phyloP scores from a whole-genome alignment of 2,113 vertebrate genomes.

The Tachycineta bicolor region DNA sequence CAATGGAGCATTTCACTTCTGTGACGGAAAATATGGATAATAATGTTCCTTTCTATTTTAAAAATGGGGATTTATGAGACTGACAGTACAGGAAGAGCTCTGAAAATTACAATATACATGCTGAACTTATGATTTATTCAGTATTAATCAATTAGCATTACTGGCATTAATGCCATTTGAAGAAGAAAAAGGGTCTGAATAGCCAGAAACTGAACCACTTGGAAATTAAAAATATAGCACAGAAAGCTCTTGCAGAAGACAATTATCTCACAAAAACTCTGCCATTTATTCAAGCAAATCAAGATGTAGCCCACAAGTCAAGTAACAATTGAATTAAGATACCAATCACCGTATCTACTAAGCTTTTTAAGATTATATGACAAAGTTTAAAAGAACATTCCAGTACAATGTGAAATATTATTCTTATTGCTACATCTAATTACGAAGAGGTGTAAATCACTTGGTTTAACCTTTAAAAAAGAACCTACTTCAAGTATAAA shows the following conservation, averaged over 20 bases:
- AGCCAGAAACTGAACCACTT: not conserved
- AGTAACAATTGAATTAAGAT: slow-evolving; percentile 53
- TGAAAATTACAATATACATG: not conserved
- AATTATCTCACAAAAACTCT: not conserved
- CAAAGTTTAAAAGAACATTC: slow-evolving; percentile 31
- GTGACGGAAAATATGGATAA: not conserved
- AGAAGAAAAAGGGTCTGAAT: not conserved
- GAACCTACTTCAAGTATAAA: not conserved
- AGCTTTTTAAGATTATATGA: slow-evolving; percentile 32
- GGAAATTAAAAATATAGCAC: slow-evolving; percentile 45
- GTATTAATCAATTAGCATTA: not conserved
- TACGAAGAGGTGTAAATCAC: slow-evolving; percentile 23
- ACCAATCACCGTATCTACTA: slow-evolving; percentile 34
- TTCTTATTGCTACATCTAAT: slow-evolving; percentile 39
- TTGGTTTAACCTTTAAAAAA: not conserved
- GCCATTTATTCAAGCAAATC: not conserved
- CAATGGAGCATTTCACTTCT: not conserved
- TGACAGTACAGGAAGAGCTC: not conserved
- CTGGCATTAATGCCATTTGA: not conserved
- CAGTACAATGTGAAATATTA: slow-evolving; percentile 8
- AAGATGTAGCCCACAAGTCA: slow-evolving; percentile 22
- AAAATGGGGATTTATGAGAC: not conserved
- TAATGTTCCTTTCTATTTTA: not conserved
- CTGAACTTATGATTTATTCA: slow-evolving; percentile 23
- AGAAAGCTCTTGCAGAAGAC: slow-evolving; percentile 1